phyloP scores from a whole-genome alignment of 2,797 vertebrate genomes.

The Pelobates cultripes region DNA sequence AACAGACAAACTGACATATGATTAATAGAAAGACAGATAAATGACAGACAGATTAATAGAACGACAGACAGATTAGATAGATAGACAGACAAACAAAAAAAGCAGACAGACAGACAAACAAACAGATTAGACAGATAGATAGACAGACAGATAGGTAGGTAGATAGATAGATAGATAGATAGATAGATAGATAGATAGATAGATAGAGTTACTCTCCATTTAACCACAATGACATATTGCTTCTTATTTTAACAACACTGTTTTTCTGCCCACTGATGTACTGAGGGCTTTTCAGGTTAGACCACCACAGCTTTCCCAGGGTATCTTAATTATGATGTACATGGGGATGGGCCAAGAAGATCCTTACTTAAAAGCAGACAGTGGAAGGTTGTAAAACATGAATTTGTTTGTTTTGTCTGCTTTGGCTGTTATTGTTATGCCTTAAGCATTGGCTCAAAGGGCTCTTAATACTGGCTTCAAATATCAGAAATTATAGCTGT shows the following conservation, averaged over 20 bases:
- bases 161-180: not conserved
- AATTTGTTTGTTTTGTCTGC: conserved; percentile 57
- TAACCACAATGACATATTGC: no score
- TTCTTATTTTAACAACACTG: no score
- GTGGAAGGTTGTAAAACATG: conserved; percentile 50
- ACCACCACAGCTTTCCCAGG: not conserved
- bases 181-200: not conserved
- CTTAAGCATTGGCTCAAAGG: conserved; percentile 55
- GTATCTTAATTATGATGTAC: conserved; percentile 28
- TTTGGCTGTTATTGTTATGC: conserved; percentile 34
- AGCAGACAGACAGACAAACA: no score
- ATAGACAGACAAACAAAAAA: no score
- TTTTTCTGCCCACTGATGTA: no score
- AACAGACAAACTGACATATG: no score
- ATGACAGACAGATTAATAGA: no score
- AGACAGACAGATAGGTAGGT: not conserved
- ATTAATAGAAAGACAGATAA: no score
- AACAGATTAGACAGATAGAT: not conserved
- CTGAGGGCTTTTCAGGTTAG: not conserved
- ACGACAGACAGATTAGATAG: no score
- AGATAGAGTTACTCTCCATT: not conserved
- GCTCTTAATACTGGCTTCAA: conserved; percentile 53
- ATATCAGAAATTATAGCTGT: conserved; percentile 54
- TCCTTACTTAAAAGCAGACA: conserved; percentile 37
- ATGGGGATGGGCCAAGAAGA: conserved; percentile 21